Conservation (phyloP, 2,797 vertebrate species). For the Dicrostonyx torquatus region DNA sequence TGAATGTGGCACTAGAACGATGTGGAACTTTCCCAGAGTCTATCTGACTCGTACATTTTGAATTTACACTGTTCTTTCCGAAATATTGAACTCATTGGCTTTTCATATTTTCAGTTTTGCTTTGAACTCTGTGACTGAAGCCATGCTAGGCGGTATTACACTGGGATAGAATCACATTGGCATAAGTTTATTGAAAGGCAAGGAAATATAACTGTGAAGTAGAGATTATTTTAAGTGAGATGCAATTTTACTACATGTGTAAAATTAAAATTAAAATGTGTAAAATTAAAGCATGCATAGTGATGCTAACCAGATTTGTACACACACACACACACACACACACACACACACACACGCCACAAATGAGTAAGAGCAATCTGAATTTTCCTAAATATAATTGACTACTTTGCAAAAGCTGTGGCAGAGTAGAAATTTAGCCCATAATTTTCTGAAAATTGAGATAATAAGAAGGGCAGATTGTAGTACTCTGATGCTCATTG, state of each 20-base stretch:
- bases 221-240: constrained; percentile 55
- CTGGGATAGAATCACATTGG: constrained; percentile 10
- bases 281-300: neutral
- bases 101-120: constrained; percentile 28
- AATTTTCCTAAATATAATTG: constrained; percentile 43
- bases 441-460: constrained; percentile 39
- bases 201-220: neutral
- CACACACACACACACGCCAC: neutral
- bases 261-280: no score
- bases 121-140: constrained; percentile 20
- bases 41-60: neutral
- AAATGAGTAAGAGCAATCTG: neutral
- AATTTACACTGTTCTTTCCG: neutral
- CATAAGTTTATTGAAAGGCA: constrained; percentile 19
- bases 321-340: neutral
- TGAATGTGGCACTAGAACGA: neutral
- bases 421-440: constrained; percentile 6
- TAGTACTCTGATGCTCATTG: neutral
- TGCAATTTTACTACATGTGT: constrained; percentile 40
- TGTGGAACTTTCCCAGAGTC: neutral
- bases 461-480: constrained; percentile 1
- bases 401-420: neutral
- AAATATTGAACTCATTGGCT: neutral
- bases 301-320: constrained; percentile 1
- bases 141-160: neutral